Conservation (phyloP, 2,888 invertebrate genomes). For the Ametastegia equiseti region DNA sequence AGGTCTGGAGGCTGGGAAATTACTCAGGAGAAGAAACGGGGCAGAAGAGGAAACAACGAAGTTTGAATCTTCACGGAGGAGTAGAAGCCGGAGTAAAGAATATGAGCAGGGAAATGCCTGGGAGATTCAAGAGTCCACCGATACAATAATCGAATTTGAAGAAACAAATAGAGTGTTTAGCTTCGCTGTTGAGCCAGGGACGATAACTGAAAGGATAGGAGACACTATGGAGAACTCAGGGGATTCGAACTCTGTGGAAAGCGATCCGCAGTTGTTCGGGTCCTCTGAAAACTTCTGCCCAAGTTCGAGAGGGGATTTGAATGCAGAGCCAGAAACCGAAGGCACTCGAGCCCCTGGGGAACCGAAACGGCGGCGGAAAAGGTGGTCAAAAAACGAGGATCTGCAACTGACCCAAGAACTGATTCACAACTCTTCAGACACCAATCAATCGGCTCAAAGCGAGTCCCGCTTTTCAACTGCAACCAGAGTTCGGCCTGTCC, state of each 20-base stretch:
- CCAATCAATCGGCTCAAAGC: neutral
- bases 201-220: neutral
- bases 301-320: neutral
- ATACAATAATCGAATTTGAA: conserved; percentile 60
- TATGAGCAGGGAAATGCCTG: neutral
- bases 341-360: no score
- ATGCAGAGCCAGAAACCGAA: neutral
- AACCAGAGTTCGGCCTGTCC: conserved; percentile 55
- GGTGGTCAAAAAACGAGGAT: conserved; percentile 65
- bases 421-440: conserved; percentile 26
- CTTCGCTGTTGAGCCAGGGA: neutral
- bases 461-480: neutral
- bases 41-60: neutral
- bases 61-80: neutral
- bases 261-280: neutral
- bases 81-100: neutral
- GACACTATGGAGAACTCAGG: neutral
- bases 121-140: conserved; percentile 56
- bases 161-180: conserved; percentile 52
- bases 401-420: conserved; percentile 54
- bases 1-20: neutral
- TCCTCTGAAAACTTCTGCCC: neutral
- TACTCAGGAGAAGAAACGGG: neutral
- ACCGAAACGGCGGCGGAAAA: conserved; percentile 56
- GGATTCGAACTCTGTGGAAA: neutral